Evolutionary conservation across 2,888 invertebrate species (phyloP), one percentile per base, ranked within the genome.

Genomic region (Lysandra coridon): DNA sequence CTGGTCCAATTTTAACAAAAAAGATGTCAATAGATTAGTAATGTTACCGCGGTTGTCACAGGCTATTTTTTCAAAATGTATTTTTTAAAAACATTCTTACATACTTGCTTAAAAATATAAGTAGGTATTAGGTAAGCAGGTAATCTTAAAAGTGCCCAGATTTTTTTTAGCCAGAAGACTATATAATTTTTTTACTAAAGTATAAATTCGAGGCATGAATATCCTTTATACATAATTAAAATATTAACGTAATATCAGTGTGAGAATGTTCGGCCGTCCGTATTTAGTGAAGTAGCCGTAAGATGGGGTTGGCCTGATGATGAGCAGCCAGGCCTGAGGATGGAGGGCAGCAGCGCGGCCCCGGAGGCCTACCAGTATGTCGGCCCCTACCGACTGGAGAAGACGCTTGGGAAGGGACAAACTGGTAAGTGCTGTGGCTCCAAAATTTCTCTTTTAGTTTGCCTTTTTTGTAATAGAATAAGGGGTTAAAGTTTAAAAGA

Each of bases 341-440:
- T 94, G 94, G 93, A 94, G 84, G 87, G 88, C 62, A 83, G 90
- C 37, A 87, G 88, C 12, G 85, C 91, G 87, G 90, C 91, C 88
- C 88, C 91, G n/a, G 94, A 94, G 92, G 93, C 93, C 95, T 98
- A 98, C 94, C 98, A 98, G 91, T 99, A 99, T 95, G 99, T 99
- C 88, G 99, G 99, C 86, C 99, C 99, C 81, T 99, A 99, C 95
- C 96, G 99, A 91, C 96, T 99, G 93, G 99, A 99, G 95, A 99
- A 99, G 94, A 99, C 99, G 79, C 96, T 99, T 83, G 99, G 99
- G 86, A 99, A 99, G 94, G 99, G 99, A 83, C 99, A 99, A 95
- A 99, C 99, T 92, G 99, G 99, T 99, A 95, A 95, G 95, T 14
- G 33, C 14, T 17, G 33, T 17, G 33, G 30, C 12, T 12, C 10